Percentiles rank a stretch among this genome's conserved stretches.
Conservation (phyloP, 2,888 invertebrate genomes). For the Carterocephalus palaemon region DNA sequence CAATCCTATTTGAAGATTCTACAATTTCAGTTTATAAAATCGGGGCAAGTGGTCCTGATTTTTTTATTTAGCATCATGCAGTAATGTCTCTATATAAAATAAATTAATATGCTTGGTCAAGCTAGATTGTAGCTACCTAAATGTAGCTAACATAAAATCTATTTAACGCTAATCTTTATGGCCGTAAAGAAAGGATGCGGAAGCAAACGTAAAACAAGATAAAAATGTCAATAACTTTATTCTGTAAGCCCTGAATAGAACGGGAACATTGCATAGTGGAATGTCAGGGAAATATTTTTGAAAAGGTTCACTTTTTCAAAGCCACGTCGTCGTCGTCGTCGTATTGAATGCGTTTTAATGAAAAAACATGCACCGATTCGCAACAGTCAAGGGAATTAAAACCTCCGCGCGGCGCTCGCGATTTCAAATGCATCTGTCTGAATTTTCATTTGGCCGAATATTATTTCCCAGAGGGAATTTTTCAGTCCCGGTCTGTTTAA, state of each 20-base stretch:
- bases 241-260: constrained; percentile 55
- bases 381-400: constrained; percentile 78
- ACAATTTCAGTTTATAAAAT: no score
- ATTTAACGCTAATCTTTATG: constrained; percentile 14
- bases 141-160: constrained; percentile 8
- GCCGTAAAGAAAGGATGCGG: constrained; percentile 15
- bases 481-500: constrained; percentile 51
- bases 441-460: constrained; percentile 74
- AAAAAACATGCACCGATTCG: constrained; percentile 79
- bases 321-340: constrained; percentile 74
- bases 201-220: constrained; percentile 23
- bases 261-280: constrained; percentile 56
- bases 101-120: no score
- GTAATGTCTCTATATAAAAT: no score
- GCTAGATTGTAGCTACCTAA: no score
- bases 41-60: no score
- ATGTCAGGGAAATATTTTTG: constrained; percentile 74
- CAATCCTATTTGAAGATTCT: not conserved
- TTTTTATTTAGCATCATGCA: no score
- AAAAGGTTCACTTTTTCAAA: constrained; percentile 74
- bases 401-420: constrained; percentile 50
- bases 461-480: constrained; percentile 58
- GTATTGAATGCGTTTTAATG: constrained; percentile 79
- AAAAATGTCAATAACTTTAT: constrained; percentile 40
- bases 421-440: constrained; percentile 61